Evolutionary conservation across 2,888 invertebrate species (phyloP).

Genomic region (Megamerina dolium): DNA sequence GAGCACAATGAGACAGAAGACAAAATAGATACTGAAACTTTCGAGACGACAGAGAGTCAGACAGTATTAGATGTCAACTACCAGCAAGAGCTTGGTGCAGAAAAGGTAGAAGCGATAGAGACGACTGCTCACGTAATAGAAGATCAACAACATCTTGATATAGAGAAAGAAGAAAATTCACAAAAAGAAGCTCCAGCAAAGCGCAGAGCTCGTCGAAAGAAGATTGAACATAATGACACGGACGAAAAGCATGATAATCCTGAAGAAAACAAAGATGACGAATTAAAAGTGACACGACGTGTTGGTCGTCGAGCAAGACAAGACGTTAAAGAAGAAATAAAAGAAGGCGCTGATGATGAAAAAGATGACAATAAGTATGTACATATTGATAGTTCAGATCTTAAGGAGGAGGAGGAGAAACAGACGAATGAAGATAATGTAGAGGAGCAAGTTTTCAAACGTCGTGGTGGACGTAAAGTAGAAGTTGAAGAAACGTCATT

Average conservation of each 20-base stretch:
- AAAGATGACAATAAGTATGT: too few relatives aligned
- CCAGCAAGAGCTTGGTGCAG: too few relatives aligned
- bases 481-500: background rate
- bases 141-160: background rate
- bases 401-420: too few relatives aligned
- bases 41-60: too few relatives aligned
- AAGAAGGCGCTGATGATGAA: too few relatives aligned
- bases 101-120: background rate
- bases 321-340: conserved; percentile 2
- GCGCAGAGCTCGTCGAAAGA: conserved; percentile 3
- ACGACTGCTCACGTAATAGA: background rate
- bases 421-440: too few relatives aligned
- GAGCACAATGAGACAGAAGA: background rate
- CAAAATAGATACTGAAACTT: too few relatives aligned
- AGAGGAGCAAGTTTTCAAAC: too few relatives aligned
- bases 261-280: background rate
- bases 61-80: too few relatives aligned
- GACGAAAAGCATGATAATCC: background rate
- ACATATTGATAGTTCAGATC: background rate
- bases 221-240: background rate
- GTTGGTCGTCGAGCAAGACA: conserved; percentile 3
- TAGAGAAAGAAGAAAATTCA: background rate
- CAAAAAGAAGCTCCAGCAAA: background rate
- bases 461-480: too few relatives aligned
- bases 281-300: conserved; percentile 6